Percentiles rank a stretch among this genome's conserved stretches.
phyloP scores from a whole-genome alignment of 2,888 invertebrate species.

The Platerodrilus igneus region DNA sequence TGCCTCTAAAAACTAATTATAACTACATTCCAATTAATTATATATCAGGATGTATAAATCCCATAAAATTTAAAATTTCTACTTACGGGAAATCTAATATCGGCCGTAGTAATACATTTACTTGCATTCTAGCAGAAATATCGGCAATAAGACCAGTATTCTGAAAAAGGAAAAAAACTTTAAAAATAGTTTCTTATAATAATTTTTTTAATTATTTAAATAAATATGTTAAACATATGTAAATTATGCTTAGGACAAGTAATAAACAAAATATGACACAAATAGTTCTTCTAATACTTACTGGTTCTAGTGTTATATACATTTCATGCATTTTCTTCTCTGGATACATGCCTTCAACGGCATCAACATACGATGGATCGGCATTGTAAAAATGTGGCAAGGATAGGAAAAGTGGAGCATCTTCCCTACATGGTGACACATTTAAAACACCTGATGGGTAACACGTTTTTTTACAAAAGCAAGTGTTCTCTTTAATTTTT shows the following conservation, averaged over 20 bases:
- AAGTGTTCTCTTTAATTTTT: slow-evolving; percentile 57
- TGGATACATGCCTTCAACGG: slow-evolving; percentile 66
- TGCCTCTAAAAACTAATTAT: no score
- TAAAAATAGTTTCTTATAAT: no score
- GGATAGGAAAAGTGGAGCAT: slow-evolving; percentile 78
- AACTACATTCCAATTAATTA: no score
- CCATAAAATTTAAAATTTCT: no score
- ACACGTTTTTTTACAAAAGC: slow-evolving; percentile 71
- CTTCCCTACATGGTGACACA: slow-evolving; percentile 73
- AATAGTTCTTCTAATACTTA: no score
- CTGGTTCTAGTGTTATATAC: slow-evolving; percentile 72
- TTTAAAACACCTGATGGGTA: slow-evolving; percentile 68
- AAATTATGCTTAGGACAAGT: no score
- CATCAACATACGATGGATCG: slow-evolving; percentile 60
- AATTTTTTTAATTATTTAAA: no score
- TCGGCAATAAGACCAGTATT: slow-evolving; percentile 71
- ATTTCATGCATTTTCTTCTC: slow-evolving; percentile 67
- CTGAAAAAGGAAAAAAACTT: slow-evolving; percentile 47
- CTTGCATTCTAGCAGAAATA: slow-evolving; percentile 73
- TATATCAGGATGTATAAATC: no score
- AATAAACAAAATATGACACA: no score
- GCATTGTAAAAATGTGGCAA: slow-evolving; percentile 80
- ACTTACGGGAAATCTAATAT: slow-evolving; percentile 61
- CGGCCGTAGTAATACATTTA: slow-evolving; percentile 71
- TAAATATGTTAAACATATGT: no score